Evolutionary conservation across 2,797 vertebrate species (phyloP).

Genomic region (Thunnus albacares): DNA sequence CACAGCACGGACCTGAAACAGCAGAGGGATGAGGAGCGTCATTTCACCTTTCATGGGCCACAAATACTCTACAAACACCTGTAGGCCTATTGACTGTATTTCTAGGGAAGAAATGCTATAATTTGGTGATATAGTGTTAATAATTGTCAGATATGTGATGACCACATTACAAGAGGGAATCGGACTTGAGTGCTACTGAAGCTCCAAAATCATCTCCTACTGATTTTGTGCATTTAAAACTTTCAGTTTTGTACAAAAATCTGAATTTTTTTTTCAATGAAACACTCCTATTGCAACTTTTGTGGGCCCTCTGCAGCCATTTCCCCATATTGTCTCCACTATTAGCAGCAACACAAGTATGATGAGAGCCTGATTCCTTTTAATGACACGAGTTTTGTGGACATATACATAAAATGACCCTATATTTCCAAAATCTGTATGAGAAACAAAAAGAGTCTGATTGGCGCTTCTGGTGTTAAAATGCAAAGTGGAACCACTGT

Average conservation of each 20-base stretch:
- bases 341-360: not conserved
- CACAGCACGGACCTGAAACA: slow-evolving; percentile 69
- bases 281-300: not conserved
- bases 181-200: too few species aligned
- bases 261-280: not conserved
- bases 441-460: not conserved
- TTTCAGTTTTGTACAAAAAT: too few species aligned
- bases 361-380: not conserved
- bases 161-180: too few species aligned
- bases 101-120: not conserved
- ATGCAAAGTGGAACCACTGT: not conserved
- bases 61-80: too few species aligned
- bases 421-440: not conserved
- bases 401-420: not conserved
- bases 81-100: accelerated
- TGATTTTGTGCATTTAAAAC: not conserved
- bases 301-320: not conserved
- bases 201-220: too few species aligned
- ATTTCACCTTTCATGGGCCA: not conserved
- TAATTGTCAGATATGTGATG: not conserved
- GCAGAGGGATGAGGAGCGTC: slow-evolving; percentile 35
- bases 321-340: not conserved
- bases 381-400: not conserved
- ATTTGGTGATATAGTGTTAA: not conserved
- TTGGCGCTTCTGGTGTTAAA: not conserved